phyloP scores from a whole-genome alignment of 2,113 vertebrate genomes.

The Sclerurus mexicanus region DNA sequence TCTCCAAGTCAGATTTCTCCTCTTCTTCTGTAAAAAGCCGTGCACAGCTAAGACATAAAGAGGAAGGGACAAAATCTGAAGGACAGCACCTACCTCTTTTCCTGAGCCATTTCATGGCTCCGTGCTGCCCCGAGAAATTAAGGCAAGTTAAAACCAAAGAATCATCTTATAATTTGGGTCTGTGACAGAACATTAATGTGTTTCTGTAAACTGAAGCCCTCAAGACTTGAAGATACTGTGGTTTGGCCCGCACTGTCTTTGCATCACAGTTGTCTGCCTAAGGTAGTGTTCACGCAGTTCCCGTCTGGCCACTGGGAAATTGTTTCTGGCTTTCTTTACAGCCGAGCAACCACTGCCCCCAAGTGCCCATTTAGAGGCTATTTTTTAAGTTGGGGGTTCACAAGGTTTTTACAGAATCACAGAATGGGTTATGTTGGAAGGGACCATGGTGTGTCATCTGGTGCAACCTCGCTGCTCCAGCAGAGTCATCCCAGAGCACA shows the following conservation, averaged over 20 bases:
- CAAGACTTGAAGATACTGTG: neutral
- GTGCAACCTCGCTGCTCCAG: neutral
- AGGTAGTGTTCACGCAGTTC: fast-evolving
- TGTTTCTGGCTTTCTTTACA: neutral
- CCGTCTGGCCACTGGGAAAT: neutral
- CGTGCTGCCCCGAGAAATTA: neutral
- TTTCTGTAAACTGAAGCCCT: neutral
- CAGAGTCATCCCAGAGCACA: neutral
- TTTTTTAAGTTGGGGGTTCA: neutral
- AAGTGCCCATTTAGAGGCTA: conserved; percentile 15
- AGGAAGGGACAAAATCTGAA: neutral
- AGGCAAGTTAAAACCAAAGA: neutral
- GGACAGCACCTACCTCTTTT: neutral
- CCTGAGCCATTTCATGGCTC: neutral
- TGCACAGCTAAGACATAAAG: neutral
- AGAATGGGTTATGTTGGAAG: neutral
- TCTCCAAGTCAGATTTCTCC: neutral
- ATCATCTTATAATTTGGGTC: neutral
- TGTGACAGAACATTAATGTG: neutral
- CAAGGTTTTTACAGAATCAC: neutral
- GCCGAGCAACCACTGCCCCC: conserved; percentile 52
- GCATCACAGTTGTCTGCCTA: neutral
- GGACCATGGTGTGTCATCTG: neutral
- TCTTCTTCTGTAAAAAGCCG: neutral
- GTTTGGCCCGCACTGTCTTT: neutral